A percentile compares a stretch with the other conserved stretches of the same genome.
phyloP scores from a whole-genome alignment of 2,797 vertebrate genomes.

The Notoglanidium macrostoma region DNA sequence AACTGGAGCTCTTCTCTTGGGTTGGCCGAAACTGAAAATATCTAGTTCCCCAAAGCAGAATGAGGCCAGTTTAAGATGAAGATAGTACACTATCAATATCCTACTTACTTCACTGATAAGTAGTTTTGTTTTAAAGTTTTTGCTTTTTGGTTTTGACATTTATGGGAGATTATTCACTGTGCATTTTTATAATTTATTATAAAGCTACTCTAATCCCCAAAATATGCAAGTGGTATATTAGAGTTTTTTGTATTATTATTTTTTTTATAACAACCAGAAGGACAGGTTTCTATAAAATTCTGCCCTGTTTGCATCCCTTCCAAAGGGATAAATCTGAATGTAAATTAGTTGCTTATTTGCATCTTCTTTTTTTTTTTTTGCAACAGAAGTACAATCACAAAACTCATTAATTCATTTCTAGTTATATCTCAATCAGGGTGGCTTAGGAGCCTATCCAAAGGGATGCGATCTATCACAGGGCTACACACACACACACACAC shows the following conservation, averaged over 20 bases:
- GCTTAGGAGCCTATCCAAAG: not conserved
- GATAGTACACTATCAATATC: not conserved
- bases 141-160: not conserved
- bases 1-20: not conserved
- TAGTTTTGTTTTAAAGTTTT: not conserved
- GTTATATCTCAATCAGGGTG: not conserved
- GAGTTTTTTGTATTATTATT: not conserved
- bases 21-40: conserved; percentile 1
- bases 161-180: not conserved
- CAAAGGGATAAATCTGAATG: not conserved
- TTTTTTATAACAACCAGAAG: not conserved
- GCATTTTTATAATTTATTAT: not conserved
- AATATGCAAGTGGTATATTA: not conserved
- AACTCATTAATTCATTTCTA: not conserved
- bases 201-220: not conserved
- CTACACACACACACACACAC: too few relatives aligned
- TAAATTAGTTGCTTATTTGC: not conserved
- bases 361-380: not conserved
- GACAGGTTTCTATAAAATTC: not conserved
- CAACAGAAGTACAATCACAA: not conserved
- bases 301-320: not conserved
- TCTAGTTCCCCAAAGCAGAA: conserved; percentile 7
- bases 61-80: not conserved
- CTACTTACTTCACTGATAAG: not conserved
- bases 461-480: not conserved